A percentile compares a stretch with the other conserved stretches of the same genome.
These are phyloP conservation scores for Arbacia lixula DNA, from an alignment of 53 echinoderm and acorn worm species.

Conservation along the genomic window DNA sequence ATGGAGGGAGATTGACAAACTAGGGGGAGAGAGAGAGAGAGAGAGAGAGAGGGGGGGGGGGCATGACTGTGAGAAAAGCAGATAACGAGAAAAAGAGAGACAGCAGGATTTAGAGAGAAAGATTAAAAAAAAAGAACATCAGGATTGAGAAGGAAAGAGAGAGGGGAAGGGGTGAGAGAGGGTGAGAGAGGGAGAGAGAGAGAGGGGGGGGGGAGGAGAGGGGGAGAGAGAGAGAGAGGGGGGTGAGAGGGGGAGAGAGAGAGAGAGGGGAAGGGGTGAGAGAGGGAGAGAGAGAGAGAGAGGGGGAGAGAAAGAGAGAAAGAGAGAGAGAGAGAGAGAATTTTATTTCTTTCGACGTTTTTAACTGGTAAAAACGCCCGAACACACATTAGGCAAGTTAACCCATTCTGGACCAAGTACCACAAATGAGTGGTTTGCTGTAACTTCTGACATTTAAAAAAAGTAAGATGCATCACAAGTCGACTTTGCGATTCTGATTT, in stretches of 20 bases:
- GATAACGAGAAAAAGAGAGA: not conserved
- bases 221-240: not conserved
- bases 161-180: not conserved
- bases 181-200: not conserved
- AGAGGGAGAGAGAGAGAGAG: not conserved
- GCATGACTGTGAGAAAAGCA: not conserved
- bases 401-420: no score
- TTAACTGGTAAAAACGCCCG: no score
- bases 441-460: not conserved
- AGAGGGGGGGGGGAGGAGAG: not conserved
- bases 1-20: not conserved
- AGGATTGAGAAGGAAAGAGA: not conserved
- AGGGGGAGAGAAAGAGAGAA: not conserved
- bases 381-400: no score
- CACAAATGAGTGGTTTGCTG: no score
- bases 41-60: not conserved
- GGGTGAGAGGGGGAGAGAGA: not conserved
- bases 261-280: not conserved
- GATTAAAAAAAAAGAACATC: not conserved
- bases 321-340: not conserved
- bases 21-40: not conserved
- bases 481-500: no score
- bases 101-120: not conserved
- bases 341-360: no score
- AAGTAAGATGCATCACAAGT: not conserved